These are phyloP conservation scores for Triplophysa tibetana DNA, from an alignment of 2,113 vertebrate genomes.

Conservation along the genomic window DNA sequence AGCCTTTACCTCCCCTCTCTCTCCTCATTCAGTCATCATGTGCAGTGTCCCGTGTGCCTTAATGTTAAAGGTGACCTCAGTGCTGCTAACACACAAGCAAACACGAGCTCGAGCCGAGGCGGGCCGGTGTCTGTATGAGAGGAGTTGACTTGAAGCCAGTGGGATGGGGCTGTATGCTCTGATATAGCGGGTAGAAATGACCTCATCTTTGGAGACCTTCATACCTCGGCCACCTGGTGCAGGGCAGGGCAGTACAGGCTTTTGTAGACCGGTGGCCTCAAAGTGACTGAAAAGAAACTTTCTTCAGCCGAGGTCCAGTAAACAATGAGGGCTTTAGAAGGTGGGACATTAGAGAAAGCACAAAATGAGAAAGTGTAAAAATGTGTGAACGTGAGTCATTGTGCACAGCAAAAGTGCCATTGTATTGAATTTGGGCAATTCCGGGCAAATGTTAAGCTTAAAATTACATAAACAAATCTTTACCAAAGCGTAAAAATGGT, in stretches of 20 bases:
- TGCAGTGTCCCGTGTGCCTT: conserved; percentile 53
- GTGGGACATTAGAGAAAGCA: conserved; percentile 18
- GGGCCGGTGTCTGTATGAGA: neutral
- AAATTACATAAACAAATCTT: too few relatives aligned
- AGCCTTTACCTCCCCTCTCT: neutral
- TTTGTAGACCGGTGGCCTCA: neutral
- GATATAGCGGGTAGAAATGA: neutral
- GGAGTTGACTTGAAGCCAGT: neutral
- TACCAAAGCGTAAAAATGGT: too few relatives aligned
- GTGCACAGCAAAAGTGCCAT: too few relatives aligned
- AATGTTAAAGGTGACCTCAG: conserved; percentile 56
- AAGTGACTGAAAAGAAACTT: neutral
- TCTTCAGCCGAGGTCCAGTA: neutral
- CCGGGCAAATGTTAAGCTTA: too few relatives aligned
- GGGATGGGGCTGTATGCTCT: neutral
- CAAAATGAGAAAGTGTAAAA: neutral
- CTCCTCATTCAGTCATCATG: conserved; percentile 22
- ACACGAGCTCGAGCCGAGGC: conserved; percentile 9
- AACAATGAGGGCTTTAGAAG: neutral
- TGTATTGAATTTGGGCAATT: too few relatives aligned
- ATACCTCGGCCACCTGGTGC: neutral
- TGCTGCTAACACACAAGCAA: conserved; percentile 38
- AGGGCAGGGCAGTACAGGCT: conserved; percentile 7
- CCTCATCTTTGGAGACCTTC: neutral
- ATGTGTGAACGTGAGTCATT: neutral